Conservation (phyloP, 2,113 vertebrate species). For the zebrafish (Danio rerio) region GRCz12tu NC_133186.1:22072501-22073000, state of each 20-base stretch:
- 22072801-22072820: conserved; percentile 81
- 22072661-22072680: conserved; percentile 57
- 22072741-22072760: conserved; percentile 59
- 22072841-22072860: conserved; percentile 47
- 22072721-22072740: conserved; percentile 62
- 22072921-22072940: conserved; percentile 57
- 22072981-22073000: conserved; percentile 45
- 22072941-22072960: neutral
- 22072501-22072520: neutral
- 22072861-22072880: conserved; percentile 68
- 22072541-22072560: neutral
- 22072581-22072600: conserved; percentile 71
- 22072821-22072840: conserved; percentile 35
- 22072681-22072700: conserved; percentile 83
- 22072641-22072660: conserved; percentile 99
- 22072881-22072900: conserved; percentile 74
- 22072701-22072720: conserved; percentile 78
- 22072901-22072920: conserved; percentile 52
- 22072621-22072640: conserved; percentile 88
- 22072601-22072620: conserved; percentile 91
- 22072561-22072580: conserved; percentile 1
- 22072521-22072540: neutral
- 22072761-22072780: conserved; percentile 66
- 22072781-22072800: conserved; percentile 45
- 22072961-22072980: conserved; percentile 68